Base-by-base conservation (phyloP, 2,113 vertebrate genomes). In the Sphyrna mokarran region DNA sequence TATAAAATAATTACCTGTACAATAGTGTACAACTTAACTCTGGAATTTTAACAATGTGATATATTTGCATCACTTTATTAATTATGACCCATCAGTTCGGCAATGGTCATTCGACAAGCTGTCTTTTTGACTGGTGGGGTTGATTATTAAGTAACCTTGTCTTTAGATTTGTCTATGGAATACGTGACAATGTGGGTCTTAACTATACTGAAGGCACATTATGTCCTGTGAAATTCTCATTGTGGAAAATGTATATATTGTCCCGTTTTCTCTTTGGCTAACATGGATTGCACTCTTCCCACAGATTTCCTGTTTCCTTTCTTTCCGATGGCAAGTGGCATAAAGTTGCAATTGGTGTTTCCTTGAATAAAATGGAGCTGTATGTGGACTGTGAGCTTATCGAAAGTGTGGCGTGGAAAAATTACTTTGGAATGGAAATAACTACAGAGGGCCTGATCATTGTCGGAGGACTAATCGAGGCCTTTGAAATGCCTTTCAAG, bases 361-460 rank as follows among this genome's bases (percentile, higher is more conserved):
- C 98, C 33, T 37, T 96, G 54, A 96, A 97, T 89, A 97, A 96
- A 10, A 96, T 99, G 96, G 97, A 97, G 0, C 33, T 99, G 96
- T 98, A 98, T 0, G 97, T 99, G 97, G 98, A 99, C 97, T 99
- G 98, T 58, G 96, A 97, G 37, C 97, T 98, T 97, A 96, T 98
- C 96, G 98, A 98, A 96, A 98, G 97, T 0, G 97, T 98, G 72
- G 97, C 97, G 96, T 99, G 98, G 98, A 96, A 97, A 95, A 97
- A 97, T n/a, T 97, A 98, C 83, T 97, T 97, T 0, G 98, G 98
- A 63, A 96, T 98, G 97, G 97, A 97, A 40, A 97, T 98, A 96
- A 95, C 96, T 96, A 97, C 97, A 0, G 98, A 98, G 0, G 98
- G 98, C 7, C 97, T 99, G 54, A 83, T 98, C 78, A 96, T 99